Evolutionary conservation across 2,888 invertebrate genomes (phyloP).

Genomic region (Lasiommata megera): DNA sequence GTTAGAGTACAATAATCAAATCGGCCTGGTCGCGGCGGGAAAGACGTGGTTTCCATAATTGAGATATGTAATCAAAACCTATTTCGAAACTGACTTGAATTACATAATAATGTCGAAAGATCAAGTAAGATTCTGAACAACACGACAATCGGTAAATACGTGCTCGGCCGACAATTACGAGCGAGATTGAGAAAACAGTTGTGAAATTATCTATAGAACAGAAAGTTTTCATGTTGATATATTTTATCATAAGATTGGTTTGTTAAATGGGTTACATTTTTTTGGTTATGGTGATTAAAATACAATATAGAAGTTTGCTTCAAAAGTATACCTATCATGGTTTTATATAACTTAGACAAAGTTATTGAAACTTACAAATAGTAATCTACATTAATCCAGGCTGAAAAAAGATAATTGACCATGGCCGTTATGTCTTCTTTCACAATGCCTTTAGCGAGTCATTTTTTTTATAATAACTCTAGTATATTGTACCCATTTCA

Average conservation of each 20-base stretch:
- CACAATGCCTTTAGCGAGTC: too few species aligned
- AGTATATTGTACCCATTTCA: too few species aligned
- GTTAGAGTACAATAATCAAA: too few species aligned
- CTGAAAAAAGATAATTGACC: too few species aligned
- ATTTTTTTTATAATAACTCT: too few species aligned
- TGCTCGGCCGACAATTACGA: constrained; percentile 17
- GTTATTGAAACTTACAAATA: too few species aligned
- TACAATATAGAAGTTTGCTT: background rate
- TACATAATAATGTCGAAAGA: constrained; percentile 8
- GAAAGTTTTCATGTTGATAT: constrained; percentile 19
- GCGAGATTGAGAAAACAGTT: constrained; percentile 21
- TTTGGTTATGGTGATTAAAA: background rate
- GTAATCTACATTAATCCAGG: too few species aligned
- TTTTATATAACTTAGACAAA: too few species aligned
- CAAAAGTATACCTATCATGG: too few species aligned
- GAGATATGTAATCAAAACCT: background rate
- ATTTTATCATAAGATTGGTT: constrained; percentile 3
- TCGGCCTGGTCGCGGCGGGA: too few species aligned
- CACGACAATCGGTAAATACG: constrained; percentile 24
- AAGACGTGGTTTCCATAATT: background rate
- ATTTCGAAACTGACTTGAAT: background rate
- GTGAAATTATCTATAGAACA: constrained; percentile 19
- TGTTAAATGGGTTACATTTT: too few species aligned
- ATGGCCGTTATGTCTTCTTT: too few species aligned
- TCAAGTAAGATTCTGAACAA: constrained; percentile 9